A percentile compares a stretch with the other conserved stretches of the same genome.
These are phyloP conservation scores for Geotrupes spiniger DNA, from an alignment of 2,888 invertebrate species.

Conservation along the genomic window DNA sequence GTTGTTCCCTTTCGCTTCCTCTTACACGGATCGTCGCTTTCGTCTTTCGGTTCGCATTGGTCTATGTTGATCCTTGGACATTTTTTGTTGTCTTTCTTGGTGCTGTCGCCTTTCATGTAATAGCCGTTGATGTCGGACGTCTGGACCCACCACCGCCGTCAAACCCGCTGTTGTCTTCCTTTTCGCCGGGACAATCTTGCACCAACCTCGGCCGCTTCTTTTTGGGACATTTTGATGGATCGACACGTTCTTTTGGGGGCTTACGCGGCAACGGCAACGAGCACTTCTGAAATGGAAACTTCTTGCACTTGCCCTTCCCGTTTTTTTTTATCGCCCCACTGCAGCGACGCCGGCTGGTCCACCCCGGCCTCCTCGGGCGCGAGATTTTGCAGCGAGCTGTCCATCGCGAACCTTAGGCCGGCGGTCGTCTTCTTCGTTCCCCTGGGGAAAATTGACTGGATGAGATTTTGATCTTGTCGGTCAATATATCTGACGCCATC, in stretches of 20 bases:
- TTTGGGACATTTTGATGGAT: conserved; percentile 12
- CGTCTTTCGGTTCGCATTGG: conserved; percentile 14
- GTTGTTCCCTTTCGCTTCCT: conserved; percentile 43
- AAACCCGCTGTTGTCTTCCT: neutral
- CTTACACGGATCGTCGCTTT: conserved; percentile 24
- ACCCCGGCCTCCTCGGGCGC: too few species aligned
- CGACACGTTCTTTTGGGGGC: neutral
- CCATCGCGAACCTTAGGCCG: conserved; percentile 8
- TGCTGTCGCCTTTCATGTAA: neutral
- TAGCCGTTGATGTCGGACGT: too few species aligned
- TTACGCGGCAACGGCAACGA: conserved; percentile 6
- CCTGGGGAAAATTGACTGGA: too few species aligned
- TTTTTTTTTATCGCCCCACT: too few species aligned
- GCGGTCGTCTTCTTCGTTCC: conserved; percentile 3
- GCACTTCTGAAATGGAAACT: conserved; percentile 17
- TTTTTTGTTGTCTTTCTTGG: conserved; percentile 11
- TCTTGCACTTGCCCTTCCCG: too few species aligned
- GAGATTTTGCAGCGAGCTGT: conserved; percentile 7
- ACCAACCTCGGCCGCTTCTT: conserved; percentile 19
- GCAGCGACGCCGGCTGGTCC: too few species aligned
- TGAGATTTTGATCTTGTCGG: too few species aligned
- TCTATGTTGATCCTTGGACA: conserved; percentile 23
- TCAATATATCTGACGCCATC: too few species aligned
- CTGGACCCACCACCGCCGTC: too few species aligned
- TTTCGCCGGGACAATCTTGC: conserved; percentile 20